Percentiles rank a stretch among this genome's conserved stretches.
These are phyloP conservation scores for Heliconius congener DNA, from an alignment of 1,140 invertebrate species.

Conservation along the genomic window DNA sequence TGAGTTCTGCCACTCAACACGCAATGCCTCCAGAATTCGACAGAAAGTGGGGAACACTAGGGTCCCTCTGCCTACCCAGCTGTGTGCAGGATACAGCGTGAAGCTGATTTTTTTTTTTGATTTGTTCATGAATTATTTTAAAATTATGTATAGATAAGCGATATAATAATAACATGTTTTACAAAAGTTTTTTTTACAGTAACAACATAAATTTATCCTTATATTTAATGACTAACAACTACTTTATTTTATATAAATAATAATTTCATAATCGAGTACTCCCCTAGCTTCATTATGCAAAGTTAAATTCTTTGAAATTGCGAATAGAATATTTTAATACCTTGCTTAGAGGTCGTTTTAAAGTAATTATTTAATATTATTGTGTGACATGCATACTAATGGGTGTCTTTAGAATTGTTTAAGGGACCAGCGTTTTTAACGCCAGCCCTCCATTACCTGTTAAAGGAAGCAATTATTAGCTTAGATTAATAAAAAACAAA, in stretches of 20 bases:
- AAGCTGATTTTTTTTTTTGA: no score
- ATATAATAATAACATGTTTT: no score
- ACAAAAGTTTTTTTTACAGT: no score
- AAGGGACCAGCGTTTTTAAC: neutral
- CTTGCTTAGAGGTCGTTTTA: slow-evolving; percentile 8
- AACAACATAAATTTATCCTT: no score
- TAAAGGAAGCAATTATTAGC: neutral
- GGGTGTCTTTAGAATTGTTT: neutral
- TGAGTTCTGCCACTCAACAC: no score
- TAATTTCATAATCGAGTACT: slow-evolving; percentile 11
- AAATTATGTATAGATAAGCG: no score
- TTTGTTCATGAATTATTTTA: no score
- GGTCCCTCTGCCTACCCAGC: no score
- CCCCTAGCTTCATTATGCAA: slow-evolving; percentile 13
- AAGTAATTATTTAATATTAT: slow-evolving; percentile 14
- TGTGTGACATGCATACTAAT: slow-evolving; percentile 14
- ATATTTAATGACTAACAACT: neutral
- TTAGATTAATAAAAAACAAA: no score
- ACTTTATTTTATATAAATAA: neutral
- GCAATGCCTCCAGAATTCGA: no score
- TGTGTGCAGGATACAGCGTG: no score
- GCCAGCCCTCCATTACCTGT: neutral
- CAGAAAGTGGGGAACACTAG: no score
- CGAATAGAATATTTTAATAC: slow-evolving; percentile 12
- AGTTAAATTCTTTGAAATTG: slow-evolving; percentile 14